These are phyloP conservation scores for Dione vanillae DNA, from an alignment of 2,888 invertebrate genomes.

Conservation along the genomic window DNA sequence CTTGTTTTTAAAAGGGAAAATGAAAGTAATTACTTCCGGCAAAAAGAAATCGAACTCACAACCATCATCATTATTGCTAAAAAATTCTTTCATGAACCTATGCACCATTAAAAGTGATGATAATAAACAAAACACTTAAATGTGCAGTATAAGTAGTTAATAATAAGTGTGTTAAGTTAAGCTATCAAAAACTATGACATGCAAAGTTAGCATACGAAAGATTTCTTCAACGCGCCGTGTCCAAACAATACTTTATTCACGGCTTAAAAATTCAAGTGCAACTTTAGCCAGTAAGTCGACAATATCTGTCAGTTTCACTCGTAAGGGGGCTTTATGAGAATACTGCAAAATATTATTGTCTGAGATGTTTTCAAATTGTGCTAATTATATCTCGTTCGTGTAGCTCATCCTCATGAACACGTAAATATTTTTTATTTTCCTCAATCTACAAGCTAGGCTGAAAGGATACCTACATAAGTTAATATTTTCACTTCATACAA, in stretches of 20 bases:
- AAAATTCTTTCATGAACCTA: too few relatives aligned
- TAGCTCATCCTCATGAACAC: background rate
- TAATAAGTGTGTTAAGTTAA: background rate
- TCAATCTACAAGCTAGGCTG: too few relatives aligned
- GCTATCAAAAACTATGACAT: too few relatives aligned
- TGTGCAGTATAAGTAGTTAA: too few relatives aligned
- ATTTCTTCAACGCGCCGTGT: background rate
- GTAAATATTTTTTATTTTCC: background rate
- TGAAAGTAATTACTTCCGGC: too few relatives aligned
- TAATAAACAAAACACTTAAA: background rate
- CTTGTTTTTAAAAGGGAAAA: too few relatives aligned
- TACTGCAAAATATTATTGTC: background rate
- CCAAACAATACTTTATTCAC: slow-evolving; percentile 13
- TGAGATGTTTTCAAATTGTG: slow-evolving; percentile 5
- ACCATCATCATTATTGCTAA: too few relatives aligned
- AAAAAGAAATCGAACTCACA: too few relatives aligned
- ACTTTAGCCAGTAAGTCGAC: slow-evolving; percentile 6
- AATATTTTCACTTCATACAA: too few relatives aligned
- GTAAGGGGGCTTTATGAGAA: background rate
- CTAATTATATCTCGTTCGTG: too few relatives aligned
- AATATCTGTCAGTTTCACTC: slow-evolving; percentile 3
- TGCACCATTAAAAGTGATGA: too few relatives aligned
- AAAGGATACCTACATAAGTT: background rate
- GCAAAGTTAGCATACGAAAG: background rate
- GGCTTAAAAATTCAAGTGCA: slow-evolving; percentile 7